phyloP scores from a whole-genome alignment of 2,113 vertebrate species.

The Pristiophorus japonicus region DNA sequence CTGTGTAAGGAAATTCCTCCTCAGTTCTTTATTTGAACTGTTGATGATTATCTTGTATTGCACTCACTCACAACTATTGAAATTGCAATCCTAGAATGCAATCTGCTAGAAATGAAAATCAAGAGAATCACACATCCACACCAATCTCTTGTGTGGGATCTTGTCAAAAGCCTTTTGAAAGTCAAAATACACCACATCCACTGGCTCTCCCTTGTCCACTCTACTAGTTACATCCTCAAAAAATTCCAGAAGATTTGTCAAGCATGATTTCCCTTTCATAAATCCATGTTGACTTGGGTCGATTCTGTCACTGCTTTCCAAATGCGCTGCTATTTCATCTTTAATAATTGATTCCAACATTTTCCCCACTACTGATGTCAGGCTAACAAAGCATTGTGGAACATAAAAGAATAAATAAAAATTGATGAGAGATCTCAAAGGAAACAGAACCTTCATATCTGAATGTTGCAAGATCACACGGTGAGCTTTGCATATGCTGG shows the following conservation, averaged over 20 bases:
- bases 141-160: too few relatives aligned
- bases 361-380: too few relatives aligned
- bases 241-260: too few relatives aligned
- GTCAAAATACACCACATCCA: too few relatives aligned
- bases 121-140: neutral
- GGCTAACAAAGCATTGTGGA: neutral
- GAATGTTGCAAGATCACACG: neutral
- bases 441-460: neutral
- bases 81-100: neutral
- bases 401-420: neutral
- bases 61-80: neutral
- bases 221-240: too few relatives aligned
- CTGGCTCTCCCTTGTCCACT: too few relatives aligned
- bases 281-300: too few relatives aligned
- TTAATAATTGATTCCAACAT: too few relatives aligned
- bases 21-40: neutral
- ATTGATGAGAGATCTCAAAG: neutral
- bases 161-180: too few relatives aligned
- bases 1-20: neutral
- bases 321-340: too few relatives aligned
- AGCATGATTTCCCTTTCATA: too few relatives aligned
- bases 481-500: neutral
- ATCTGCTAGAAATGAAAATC: neutral
- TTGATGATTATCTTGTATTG: neutral
- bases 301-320: too few relatives aligned